A percentile compares a stretch with the other conserved stretches of the same genome.
phyloP scores from a whole-genome alignment of 2,113 vertebrate genomes.

The Osmerus eperlanus region DNA sequence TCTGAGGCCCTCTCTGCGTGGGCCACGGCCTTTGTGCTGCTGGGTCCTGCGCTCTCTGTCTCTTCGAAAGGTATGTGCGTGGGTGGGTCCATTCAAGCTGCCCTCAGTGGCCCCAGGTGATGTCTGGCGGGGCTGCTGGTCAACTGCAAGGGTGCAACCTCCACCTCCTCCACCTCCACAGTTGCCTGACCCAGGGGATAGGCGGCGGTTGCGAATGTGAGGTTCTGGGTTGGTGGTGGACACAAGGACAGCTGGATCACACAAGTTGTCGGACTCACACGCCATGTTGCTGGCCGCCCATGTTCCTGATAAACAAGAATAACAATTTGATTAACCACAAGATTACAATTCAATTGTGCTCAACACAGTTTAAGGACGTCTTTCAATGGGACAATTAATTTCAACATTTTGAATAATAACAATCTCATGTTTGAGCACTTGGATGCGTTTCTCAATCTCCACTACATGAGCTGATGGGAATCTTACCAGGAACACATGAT shows the following conservation, averaged over 20 bases:
- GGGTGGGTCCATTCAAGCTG: constrained; percentile 36
- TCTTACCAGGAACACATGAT: too few relatives aligned
- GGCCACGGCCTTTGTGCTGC: constrained; percentile 59
- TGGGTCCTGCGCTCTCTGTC: constrained; percentile 65
- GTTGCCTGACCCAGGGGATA: constrained; percentile 73
- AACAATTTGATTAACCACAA: too few relatives aligned
- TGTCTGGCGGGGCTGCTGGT: constrained; percentile 50
- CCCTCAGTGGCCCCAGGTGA: constrained; percentile 37
- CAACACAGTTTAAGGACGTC: too few relatives aligned
- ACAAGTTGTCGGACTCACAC: constrained; percentile 72
- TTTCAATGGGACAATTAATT: too few relatives aligned
- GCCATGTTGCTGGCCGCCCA: constrained; percentile 75
- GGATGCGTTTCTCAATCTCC: too few relatives aligned
- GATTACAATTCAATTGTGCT: too few relatives aligned
- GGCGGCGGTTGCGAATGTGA: constrained; percentile 77
- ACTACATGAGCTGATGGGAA: too few relatives aligned
- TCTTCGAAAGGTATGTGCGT: constrained; percentile 45
- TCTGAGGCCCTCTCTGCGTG: constrained; percentile 58
- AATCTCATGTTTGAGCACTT: too few relatives aligned
- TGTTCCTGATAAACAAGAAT: constrained; percentile 59
- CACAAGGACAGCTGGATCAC: constrained; percentile 69
- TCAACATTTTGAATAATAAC: too few relatives aligned
- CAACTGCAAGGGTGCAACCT: constrained; percentile 56
- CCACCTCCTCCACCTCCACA: constrained; percentile 71
- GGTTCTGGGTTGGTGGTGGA: constrained; percentile 73